Conservation (phyloP, 2,888 invertebrate genomes). For the Neocrepidodera transversa region DNA sequence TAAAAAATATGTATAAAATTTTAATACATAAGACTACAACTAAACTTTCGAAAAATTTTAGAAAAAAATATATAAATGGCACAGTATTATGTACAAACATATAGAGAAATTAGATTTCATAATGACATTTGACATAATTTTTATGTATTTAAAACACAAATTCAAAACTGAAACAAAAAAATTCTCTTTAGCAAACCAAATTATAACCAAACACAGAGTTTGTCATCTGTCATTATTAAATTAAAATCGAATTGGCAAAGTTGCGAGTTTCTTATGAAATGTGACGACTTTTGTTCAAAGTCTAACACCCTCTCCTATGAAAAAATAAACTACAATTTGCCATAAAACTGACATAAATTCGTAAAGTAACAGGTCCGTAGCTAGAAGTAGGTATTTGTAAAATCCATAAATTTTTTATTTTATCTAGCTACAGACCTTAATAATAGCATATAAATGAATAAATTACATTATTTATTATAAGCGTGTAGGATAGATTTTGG, state of each 20-base stretch:
- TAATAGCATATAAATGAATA: neutral
- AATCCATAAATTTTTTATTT: neutral
- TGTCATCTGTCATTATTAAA: neutral
- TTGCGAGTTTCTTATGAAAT: conserved; percentile 10
- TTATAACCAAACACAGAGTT: no score
- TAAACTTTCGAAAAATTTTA: conserved; percentile 4
- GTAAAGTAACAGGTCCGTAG: neutral
- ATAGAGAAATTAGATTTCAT: no score
- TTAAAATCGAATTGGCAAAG: neutral
- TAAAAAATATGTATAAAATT: conserved; percentile 36
- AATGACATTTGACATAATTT: no score
- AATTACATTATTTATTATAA: neutral
- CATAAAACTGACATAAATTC: conserved; percentile 26
- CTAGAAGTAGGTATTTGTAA: neutral
- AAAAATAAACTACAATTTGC: conserved; percentile 35
- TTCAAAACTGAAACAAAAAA: no score
- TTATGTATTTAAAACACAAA: no score
- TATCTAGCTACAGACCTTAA: neutral
- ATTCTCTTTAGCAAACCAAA: no score
- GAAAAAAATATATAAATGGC: conserved; percentile 32
- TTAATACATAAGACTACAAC: conserved; percentile 21
- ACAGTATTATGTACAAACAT: conserved; percentile 33
- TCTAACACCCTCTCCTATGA: conserved; percentile 46
- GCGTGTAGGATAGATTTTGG: neutral
- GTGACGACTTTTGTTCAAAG: conserved; percentile 34